These are phyloP conservation scores for Harpalus rufipes DNA, from an alignment of 2,888 invertebrate genomes.

Conservation along the genomic window DNA sequence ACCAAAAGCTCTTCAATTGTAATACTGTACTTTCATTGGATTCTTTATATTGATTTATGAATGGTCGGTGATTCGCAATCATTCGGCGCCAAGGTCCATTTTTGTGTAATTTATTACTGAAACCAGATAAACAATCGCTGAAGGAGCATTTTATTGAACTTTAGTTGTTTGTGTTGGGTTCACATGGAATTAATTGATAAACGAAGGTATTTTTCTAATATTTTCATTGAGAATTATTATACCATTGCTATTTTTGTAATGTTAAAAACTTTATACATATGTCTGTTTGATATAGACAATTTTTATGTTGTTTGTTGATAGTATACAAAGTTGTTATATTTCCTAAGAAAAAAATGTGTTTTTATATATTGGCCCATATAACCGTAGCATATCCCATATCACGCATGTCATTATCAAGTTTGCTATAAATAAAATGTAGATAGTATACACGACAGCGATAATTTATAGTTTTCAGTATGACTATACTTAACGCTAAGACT, in stretches of 20 bases:
- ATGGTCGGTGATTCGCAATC: neutral
- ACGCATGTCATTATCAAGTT: conserved; percentile 39
- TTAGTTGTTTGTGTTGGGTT: conserved; percentile 32
- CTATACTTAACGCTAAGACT: neutral
- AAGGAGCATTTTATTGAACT: conserved; percentile 28
- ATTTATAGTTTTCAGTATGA: conserved; percentile 20
- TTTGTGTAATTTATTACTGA: conserved; percentile 3
- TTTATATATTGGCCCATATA: conserved; percentile 16
- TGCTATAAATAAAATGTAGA: conserved; percentile 53
- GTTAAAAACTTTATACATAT: too few relatives aligned
- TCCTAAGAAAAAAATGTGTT: conserved; percentile 21
- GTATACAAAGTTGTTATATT: conserved; percentile 33
- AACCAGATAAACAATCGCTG: conserved; percentile 22
- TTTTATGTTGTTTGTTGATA: conserved; percentile 15
- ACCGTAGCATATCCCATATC: conserved; percentile 20
- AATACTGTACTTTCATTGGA: too few relatives aligned
- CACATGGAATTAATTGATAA: conserved; percentile 56
- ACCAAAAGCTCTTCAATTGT: too few relatives aligned
- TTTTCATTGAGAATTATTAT: conserved; percentile 53
- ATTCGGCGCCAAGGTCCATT: conserved; percentile 18
- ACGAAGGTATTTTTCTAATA: conserved; percentile 53
- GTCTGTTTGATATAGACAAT: conserved; percentile 23
- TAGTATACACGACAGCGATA: conserved; percentile 14
- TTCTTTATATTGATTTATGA: too few relatives aligned
- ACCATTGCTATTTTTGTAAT: conserved; percentile 56